Conservation (phyloP, 1,140 invertebrate species). For the Cheumatopsyche charites region DNA sequence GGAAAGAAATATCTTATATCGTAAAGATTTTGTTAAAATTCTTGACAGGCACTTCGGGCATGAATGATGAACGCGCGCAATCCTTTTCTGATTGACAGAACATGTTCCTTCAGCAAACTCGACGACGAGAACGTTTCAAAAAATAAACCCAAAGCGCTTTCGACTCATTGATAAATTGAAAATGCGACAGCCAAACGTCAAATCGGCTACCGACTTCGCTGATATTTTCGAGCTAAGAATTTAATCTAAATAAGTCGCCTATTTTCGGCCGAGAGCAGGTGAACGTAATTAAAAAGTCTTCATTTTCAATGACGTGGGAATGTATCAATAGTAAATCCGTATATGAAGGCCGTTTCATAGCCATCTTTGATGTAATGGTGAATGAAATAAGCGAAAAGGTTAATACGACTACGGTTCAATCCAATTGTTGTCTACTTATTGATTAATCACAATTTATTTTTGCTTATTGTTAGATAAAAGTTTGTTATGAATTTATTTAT, state of each 20-base stretch:
- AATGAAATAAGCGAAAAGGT: constrained; percentile 19
- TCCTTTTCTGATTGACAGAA: constrained; percentile 42
- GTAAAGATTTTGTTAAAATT: constrained; percentile 42
- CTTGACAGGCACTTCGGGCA: constrained; percentile 38
- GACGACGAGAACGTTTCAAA: constrained; percentile 1
- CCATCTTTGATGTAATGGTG: constrained; percentile 27
- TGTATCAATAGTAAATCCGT: constrained; percentile 37
- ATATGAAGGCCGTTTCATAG: constrained; percentile 34
- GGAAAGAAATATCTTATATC: constrained; percentile 31
- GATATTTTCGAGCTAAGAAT: too few relatives aligned
- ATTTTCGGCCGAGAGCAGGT: not conserved
- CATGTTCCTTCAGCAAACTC: constrained; percentile 29
- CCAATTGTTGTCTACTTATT: not conserved
- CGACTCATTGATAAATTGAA: not conserved
- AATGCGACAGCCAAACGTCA: not conserved
- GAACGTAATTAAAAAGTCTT: constrained; percentile 29
- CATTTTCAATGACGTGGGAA: constrained; percentile 38
- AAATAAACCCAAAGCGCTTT: not conserved
- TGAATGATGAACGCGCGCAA: constrained; percentile 44
- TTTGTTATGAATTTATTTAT: too few relatives aligned
- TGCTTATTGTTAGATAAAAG: too few relatives aligned
- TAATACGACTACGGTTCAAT: constrained; percentile 13
- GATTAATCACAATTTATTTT: too few relatives aligned
- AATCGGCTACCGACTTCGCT: not conserved
- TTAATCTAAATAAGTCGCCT: not conserved